Base-by-base conservation (phyloP, 2,888 invertebrate genomes). In the Lochmaea crataegi region DNA sequence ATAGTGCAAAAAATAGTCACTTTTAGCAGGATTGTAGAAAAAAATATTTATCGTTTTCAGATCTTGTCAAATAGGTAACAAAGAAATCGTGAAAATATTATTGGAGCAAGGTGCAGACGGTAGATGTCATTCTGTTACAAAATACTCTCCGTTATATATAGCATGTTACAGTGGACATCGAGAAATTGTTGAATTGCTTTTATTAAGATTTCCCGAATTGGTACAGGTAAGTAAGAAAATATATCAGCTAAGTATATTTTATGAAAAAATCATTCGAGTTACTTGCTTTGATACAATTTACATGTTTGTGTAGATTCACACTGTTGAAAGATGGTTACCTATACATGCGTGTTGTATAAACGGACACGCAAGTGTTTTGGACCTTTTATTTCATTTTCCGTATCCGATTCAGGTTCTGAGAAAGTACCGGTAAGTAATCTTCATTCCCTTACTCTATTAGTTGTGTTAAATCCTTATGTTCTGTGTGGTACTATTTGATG, bases 301-400 rank as follows among this genome's bases (percentile, higher is more conserved):
- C 18, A 51, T 56, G 9, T 73, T 81, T 82, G 74, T 82, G 74
- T 88, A 93, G 90, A 93, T 94, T 88, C 91, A 94, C 78, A 98
- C 97, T 0, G 96, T 96, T 0, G 97, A 97, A 85, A 92, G 94
- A 81, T 96, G 97, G 95, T 88, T 97, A 75, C 97, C 98, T 0
- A 89, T 97, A 26, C 98, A 98, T 88, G 96, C 97, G 9, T 96
- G 96, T 57, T 94, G 94, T 76, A 95, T 96, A 82, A 95, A 96
- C 81, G 96, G 96, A 0, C 96, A 97, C 85, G 89, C 92, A 38
- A 84, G 91, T 12, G 88, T 97, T 45, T 90, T 97, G 71, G 93
- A 95, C 71, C 87, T 94, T 68, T 88, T 99, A 12, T 90, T 98
- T 12, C 91, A 92, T 80, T 94, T 93, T 85, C 90, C 92, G 0